Conservation (phyloP, 2,113 vertebrate species). For the Istiophorus platypterus region DNA sequence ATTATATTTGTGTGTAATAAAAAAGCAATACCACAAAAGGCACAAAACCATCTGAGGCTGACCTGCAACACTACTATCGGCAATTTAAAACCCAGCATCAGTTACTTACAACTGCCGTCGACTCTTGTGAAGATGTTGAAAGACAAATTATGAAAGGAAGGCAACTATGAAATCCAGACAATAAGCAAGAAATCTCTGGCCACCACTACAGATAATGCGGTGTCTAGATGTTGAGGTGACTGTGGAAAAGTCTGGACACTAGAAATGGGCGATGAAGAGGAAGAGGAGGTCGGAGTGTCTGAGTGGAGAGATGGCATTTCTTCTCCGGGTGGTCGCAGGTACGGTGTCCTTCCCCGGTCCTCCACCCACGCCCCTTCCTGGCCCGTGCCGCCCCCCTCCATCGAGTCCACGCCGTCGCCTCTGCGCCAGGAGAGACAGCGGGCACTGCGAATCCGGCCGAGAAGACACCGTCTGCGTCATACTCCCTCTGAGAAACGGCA, state of each 20-base stretch:
- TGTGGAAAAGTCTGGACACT: neutral
- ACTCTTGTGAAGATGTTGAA: slow-evolving; percentile 50
- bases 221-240: neutral
- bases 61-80: slow-evolving; percentile 64
- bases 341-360: slow-evolving; percentile 37
- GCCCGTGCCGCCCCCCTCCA: slow-evolving; percentile 42
- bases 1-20: slow-evolving; percentile 80
- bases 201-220: slow-evolving; percentile 3
- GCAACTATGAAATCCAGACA: slow-evolving; percentile 32
- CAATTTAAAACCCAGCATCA: slow-evolving; percentile 61
- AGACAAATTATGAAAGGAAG: slow-evolving; percentile 45
- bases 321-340: slow-evolving; percentile 46
- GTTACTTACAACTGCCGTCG: slow-evolving; percentile 63
- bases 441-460: slow-evolving; percentile 35
- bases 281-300: slow-evolving; percentile 48
- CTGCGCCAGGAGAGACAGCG: slow-evolving; percentile 21
- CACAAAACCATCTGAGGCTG: slow-evolving; percentile 70
- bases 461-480: slow-evolving; percentile 68
- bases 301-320: slow-evolving; percentile 49
- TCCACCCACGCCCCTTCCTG: slow-evolving; percentile 36
- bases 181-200: slow-evolving; percentile 15
- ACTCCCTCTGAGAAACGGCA: slow-evolving; percentile 55
- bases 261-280: slow-evolving; percentile 34
- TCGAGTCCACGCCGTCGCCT: slow-evolving; percentile 45
- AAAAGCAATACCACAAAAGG: slow-evolving; percentile 73